Base-by-base conservation (phyloP, 2,797 vertebrate species). In the Premnoplex brunnescens region DNA sequence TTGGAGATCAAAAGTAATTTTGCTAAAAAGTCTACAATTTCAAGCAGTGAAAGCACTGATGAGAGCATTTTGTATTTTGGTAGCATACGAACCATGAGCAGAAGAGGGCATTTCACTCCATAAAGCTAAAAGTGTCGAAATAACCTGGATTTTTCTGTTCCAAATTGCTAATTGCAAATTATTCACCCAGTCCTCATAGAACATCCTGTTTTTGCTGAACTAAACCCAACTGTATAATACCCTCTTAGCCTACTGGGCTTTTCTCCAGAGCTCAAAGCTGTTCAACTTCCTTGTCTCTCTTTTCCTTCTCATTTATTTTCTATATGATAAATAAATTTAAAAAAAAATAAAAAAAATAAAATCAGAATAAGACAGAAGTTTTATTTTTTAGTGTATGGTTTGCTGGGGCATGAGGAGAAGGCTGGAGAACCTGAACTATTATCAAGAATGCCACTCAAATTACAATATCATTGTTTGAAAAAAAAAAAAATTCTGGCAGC, bases 181-280 rank as follows among this genome's bases (percentile, higher is more conserved):
- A 88, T 78, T 92, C 94, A 95, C 91, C 82, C 74, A 86, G 27
- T 91, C 93, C 80, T 91, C 71, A 54, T 71, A 82, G 74, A 79
- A 84, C 43, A 74, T 68, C 85, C 89, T 76, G 56, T 0, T 96
- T 95, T 93, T 93, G 93, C 85, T 96, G 94, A 94, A 88, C 77
- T 86, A 93, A 93, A 96, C 17, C 69, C 91, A 86, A 51, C 56
- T 46, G 54, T 36, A 17, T 71, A 92, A 95, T 66, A 89, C 39
- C 86, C 93, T 93, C 75, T 92, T 95, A 94, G 87, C 95, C 96
- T 96, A 95, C 93, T 97, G 90, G 90, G 93, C 95, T 96, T 85
- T 76, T 78, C 82, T 96, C 95, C 96, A 96, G 90, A 89, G 81
- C 67, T 90, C 68, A 88, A 86, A 95, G 84, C 78, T 89, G 14